Base-by-base conservation (phyloP, 2,888 invertebrate species). In the Athalia rosae region DNA sequence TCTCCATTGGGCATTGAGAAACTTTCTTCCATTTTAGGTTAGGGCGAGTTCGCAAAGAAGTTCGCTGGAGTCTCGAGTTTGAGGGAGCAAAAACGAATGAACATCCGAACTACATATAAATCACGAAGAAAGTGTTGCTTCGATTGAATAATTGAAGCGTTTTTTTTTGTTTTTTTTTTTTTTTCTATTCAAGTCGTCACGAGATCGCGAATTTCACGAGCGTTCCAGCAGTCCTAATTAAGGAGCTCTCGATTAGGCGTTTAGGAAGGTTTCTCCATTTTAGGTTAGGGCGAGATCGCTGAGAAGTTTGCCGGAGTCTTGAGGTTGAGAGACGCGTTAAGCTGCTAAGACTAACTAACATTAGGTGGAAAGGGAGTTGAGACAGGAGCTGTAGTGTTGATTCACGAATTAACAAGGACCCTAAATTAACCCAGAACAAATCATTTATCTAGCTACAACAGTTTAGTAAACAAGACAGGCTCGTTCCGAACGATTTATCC, bases 211-310 rank as follows among this genome's bases (percentile, higher is more conserved):
- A 89, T 89, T 89, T 89, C 88, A 89, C 87, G 86, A 86, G 87
- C 86, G 87, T 88, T 28, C 89, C 88, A 89, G 89, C 88, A 88
- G 87, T 89, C 89, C 89, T 88, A 88, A 89, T 89, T 89, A 89
- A 88, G 87, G 85, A 86, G 86, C 87, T 81, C 82, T 80, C 79
- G 82, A 76, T 78, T 77, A 78, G 77, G 77, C 69, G 28, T 28
- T 56, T 28, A 77, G 78, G 78, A 79, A 58, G 76, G 48, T 53
- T 77, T 76, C 53, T 76, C 82, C 82, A 71, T 71, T 58, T 71
- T 45, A 71, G 71, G 56, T 56, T 69, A 9, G 45, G 71, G 43
- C 28, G 28, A 28, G 28, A 13, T 43, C 13, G 67, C 50, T 47
- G 79, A 80, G 79, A 79, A 83, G 86, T 86, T 85, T 85, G 85